A percentile compares a stretch with the other conserved stretches of the same genome.
phyloP scores from a whole-genome alignment of 1,140 invertebrate species.

The Brachionus plicatilis region DNA sequence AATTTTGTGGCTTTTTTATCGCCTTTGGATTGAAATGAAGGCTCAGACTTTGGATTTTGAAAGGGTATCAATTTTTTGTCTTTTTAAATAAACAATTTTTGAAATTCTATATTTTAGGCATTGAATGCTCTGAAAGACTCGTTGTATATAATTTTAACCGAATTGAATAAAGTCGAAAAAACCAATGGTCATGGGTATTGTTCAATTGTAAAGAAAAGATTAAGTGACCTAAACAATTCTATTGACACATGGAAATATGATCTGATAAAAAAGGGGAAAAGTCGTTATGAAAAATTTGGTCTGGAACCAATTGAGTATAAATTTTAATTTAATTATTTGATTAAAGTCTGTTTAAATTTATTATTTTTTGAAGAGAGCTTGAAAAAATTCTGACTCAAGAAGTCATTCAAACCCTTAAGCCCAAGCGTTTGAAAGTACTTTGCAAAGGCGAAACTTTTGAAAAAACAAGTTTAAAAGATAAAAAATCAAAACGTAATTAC shows the following conservation, averaged over 20 bases:
- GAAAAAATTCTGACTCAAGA: constrained; percentile 8
- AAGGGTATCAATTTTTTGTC: neutral
- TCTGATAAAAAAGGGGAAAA: constrained; percentile 27
- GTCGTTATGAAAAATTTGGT: neutral
- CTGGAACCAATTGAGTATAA: constrained; percentile 6
- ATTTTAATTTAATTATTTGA: neutral
- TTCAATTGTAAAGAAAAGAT: constrained; percentile 5
- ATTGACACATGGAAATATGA: constrained; percentile 35
- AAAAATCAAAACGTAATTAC: constrained; percentile 11
- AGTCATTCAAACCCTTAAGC: neutral
- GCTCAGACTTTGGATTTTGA: constrained; percentile 37
- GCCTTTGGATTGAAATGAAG: constrained; percentile 32
- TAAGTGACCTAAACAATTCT: constrained; percentile 1
- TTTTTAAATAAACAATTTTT: neutral
- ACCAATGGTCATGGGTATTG: neutral
- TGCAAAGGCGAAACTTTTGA: constrained; percentile 31
- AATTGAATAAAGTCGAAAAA: constrained; percentile 3
- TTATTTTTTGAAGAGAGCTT: neutral
- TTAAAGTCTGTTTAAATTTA: neutral
- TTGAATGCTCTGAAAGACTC: constrained; percentile 16
- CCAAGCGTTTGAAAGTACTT: neutral
- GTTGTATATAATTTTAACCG: neutral
- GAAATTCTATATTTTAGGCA: neutral
- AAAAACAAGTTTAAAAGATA: neutral
- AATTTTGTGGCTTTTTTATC: constrained; percentile 22